Percentiles rank a stretch among this genome's conserved stretches.
Conservation (phyloP, 2,113 vertebrate species). For the Thinocorus orbignyianus region DNA sequence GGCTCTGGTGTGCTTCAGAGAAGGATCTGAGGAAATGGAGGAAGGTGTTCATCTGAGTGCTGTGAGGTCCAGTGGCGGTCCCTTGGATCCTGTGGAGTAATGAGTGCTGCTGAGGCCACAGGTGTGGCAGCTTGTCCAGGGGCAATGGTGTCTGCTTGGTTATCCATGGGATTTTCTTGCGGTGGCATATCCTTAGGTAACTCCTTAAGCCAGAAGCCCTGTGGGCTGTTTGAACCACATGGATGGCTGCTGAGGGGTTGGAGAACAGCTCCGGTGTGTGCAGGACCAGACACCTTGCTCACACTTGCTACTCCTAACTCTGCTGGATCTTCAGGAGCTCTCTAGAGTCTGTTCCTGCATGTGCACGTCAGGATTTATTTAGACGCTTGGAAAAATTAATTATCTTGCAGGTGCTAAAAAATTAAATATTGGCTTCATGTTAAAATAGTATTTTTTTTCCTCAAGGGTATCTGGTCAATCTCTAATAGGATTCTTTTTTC, state of each 20-base stretch:
- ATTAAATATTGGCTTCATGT: background rate
- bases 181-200: background rate
- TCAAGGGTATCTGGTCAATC: background rate
- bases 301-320: rapidly evolving
- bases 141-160: background rate
- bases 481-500: constrained; percentile 34
- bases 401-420: background rate
- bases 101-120: background rate
- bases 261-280: background rate
- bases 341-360: background rate
- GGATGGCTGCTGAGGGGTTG: background rate
- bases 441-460: constrained; percentile 7
- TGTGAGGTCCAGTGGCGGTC: background rate
- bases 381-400: background rate
- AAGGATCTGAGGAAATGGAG: background rate
- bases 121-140: background rate
- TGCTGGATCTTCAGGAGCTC: background rate
- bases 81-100: background rate
- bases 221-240: background rate
- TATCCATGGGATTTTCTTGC: background rate
- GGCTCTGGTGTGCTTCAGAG: background rate
- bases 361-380: background rate
- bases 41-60: rapidly evolving
- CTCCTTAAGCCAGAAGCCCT: background rate
- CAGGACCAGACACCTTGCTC: background rate